phyloP scores from a whole-genome alignment of 2,888 invertebrate genomes.

The Blera fallax region DNA sequence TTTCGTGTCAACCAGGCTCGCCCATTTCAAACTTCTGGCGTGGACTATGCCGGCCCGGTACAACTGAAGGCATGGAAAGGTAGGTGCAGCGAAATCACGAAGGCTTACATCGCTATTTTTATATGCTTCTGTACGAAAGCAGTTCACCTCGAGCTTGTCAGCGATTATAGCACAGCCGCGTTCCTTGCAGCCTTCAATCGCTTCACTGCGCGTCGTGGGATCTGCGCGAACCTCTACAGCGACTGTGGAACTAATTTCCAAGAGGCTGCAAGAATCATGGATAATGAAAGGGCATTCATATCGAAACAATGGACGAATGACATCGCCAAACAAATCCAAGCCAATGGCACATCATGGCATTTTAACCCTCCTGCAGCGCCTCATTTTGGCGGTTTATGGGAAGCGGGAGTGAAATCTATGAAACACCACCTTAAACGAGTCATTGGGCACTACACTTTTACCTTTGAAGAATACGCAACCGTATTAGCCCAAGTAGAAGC shows the following conservation, averaged over 20 bases:
- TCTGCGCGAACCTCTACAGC: no score
- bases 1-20: background rate
- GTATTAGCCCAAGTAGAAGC: constrained; percentile 8
- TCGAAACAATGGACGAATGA: constrained; percentile 21
- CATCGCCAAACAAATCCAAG: constrained; percentile 1
- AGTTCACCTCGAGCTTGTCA: constrained; percentile 47
- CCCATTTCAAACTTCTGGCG: constrained; percentile 22
- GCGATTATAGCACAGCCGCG: constrained; percentile 5
- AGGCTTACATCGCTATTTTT: constrained; percentile 51
- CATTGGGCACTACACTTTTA: constrained; percentile 12
- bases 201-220: constrained; percentile 33
- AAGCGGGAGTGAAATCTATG: background rate
- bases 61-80: constrained; percentile 29
- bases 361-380: constrained; percentile 35
- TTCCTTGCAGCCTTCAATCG: constrained; percentile 38
- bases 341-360: constrained; percentile 12
- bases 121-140: constrained; percentile 51
- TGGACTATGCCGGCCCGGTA: constrained; percentile 33
- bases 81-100: constrained; percentile 16
- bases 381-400: constrained; percentile 8
- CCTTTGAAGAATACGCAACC: constrained; percentile 25
- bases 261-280: constrained; percentile 15
- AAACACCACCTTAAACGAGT: background rate
- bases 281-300: background rate
- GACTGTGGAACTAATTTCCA: constrained; percentile 23